Conservation (phyloP, 1,140 invertebrate species). For the Diuraphis noxia region DNA sequence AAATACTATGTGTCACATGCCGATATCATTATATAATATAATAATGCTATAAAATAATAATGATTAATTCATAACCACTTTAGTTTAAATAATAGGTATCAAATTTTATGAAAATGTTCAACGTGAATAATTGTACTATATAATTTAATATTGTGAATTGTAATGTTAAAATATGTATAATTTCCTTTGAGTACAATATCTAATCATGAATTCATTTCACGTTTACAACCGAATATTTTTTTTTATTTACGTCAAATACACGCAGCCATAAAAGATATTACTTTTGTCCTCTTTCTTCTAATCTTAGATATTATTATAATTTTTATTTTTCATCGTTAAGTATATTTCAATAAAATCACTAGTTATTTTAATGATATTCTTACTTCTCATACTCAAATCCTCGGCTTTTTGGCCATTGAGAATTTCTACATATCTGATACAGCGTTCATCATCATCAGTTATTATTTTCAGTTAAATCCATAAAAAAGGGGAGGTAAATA, state of each 20-base stretch:
- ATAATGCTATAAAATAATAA: not conserved
- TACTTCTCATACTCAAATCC: not conserved
- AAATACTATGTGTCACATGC: not conserved
- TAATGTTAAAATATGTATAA: not conserved
- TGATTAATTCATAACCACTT: slow-evolving; percentile 9
- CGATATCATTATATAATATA: not conserved
- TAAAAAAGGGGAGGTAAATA: too few relatives aligned
- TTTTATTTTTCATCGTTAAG: not conserved
- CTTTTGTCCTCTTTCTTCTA: not conserved
- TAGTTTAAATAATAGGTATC: not conserved
- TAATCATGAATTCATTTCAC: not conserved
- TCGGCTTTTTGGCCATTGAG: too few relatives aligned
- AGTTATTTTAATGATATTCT: not conserved
- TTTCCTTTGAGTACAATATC: not conserved
- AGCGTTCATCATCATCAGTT: not conserved
- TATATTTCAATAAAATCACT: not conserved
- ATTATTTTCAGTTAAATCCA: too few relatives aligned
- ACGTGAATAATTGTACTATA: not conserved
- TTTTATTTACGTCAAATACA: not conserved
- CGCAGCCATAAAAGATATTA: not conserved
- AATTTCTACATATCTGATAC: not conserved
- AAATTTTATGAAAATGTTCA: not conserved
- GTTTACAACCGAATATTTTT: not conserved
- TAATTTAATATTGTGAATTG: not conserved
- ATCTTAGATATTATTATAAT: not conserved